Evolutionary conservation across 2,888 invertebrate species (phyloP).

Genomic region (Limnephilus auricula): DNA sequence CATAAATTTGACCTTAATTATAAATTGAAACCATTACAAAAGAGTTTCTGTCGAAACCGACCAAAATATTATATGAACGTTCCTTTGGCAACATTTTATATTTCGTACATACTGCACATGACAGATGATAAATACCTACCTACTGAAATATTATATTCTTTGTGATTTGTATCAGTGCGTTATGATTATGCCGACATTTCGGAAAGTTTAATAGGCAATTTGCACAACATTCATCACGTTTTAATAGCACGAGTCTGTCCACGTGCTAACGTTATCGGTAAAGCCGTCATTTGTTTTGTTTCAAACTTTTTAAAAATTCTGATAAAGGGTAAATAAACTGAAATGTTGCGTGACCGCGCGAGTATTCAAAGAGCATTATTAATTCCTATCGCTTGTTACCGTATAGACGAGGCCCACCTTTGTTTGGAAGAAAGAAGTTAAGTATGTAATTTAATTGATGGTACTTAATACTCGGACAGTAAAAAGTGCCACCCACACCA

Average conservation of each 20-base stretch:
- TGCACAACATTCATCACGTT: not conserved
- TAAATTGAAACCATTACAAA: constrained; percentile 61
- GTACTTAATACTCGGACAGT: not conserved
- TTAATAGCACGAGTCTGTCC: not conserved
- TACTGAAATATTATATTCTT: not conserved
- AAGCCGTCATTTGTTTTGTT: not conserved
- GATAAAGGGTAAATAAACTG: not conserved
- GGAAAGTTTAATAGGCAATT: not conserved
- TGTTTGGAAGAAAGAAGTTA: not conserved
- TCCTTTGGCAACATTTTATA: constrained; percentile 35
- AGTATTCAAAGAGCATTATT: not conserved
- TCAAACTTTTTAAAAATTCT: not conserved
- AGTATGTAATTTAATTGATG: constrained; percentile 5
- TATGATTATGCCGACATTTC: not conserved
- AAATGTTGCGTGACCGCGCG: not conserved
- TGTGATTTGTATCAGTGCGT: not conserved
- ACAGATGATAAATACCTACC: constrained; percentile 28
- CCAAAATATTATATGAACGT: constrained; percentile 49
- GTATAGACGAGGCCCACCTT: not conserved
- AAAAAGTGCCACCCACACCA: constrained; percentile 19
- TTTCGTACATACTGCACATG: constrained; percentile 21
- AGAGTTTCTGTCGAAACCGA: constrained; percentile 53
- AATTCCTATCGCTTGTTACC: not conserved
- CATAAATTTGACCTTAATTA: constrained; percentile 65
- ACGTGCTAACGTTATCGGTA: not conserved